Conservation (phyloP, 2,888 invertebrate species). For the Glaucopsyche alexis region DNA sequence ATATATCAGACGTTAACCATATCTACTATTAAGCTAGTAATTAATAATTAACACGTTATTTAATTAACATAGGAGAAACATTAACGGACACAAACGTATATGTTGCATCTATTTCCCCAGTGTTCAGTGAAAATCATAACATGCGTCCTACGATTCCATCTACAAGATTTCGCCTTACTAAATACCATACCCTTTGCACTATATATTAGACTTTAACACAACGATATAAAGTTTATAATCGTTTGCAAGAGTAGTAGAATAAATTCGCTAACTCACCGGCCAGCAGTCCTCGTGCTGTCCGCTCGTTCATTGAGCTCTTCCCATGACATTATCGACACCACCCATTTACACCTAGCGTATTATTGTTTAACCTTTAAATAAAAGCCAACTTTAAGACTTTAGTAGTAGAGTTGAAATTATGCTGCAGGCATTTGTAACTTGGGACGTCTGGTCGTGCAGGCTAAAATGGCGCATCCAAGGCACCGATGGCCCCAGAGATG, state of each 20-base stretch:
- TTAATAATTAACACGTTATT: too few relatives aligned
- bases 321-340: constrained; percentile 75
- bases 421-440: constrained; percentile 35
- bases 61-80: not conserved
- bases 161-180: constrained; percentile 35
- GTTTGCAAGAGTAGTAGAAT: constrained; percentile 48
- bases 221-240: constrained; percentile 49
- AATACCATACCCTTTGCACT: constrained; percentile 29
- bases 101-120: not conserved
- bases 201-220: constrained; percentile 43
- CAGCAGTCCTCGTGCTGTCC: constrained; percentile 77
- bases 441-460: constrained; percentile 43
- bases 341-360: constrained; percentile 48
- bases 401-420: constrained; percentile 30
- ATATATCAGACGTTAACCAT: too few relatives aligned
- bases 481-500: constrained; percentile 78
- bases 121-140: constrained; percentile 12
- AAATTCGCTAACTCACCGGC: constrained; percentile 61
- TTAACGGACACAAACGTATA: not conserved
- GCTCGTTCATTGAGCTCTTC: constrained; percentile 78
- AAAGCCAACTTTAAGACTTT: constrained; percentile 32
- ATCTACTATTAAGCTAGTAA: too few relatives aligned
- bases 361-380: constrained; percentile 30
- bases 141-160: not conserved
- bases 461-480: constrained; percentile 74